phyloP scores from a whole-genome alignment of 2,888 invertebrate species.

The Petrolisthes cinctipes region DNA sequence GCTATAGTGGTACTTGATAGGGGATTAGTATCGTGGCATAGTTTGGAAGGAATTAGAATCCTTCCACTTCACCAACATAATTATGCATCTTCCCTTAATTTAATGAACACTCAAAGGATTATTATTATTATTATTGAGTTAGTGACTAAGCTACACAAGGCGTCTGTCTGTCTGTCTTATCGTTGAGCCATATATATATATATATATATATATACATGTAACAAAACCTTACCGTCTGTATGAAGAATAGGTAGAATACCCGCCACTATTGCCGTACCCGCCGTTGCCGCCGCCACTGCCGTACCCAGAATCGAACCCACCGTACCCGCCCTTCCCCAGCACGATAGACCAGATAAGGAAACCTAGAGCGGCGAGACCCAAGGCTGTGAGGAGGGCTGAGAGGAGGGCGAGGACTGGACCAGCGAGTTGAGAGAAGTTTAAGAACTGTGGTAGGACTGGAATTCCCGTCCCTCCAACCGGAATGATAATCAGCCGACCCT shows the following conservation, averaged over 20 bases:
- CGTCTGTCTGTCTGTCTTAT: too few species aligned
- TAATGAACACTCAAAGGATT: too few species aligned
- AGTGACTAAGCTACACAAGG: too few species aligned
- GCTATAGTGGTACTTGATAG: too few species aligned
- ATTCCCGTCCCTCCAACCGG: slow-evolving; percentile 14
- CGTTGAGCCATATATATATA: too few species aligned
- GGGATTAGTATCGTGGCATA: too few species aligned
- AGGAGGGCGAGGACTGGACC: slow-evolving; percentile 18
- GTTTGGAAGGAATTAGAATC: too few species aligned
- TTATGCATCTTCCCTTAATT: too few species aligned
- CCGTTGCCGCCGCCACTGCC: slow-evolving; percentile 42
- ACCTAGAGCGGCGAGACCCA: slow-evolving; percentile 54
- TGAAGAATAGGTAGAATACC: slow-evolving; percentile 58
- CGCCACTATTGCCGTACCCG: slow-evolving; percentile 40
- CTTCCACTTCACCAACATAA: too few species aligned
- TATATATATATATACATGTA: too few species aligned
- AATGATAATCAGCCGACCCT: slow-evolving; percentile 49
- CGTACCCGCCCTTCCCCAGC: slow-evolving; percentile 25
- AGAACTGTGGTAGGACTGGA: neutral
- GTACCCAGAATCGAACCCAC: slow-evolving; percentile 34
- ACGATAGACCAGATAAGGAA: slow-evolving; percentile 48
- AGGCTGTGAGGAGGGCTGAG: slow-evolving; percentile 38
- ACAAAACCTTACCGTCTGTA: slow-evolving; percentile 62
- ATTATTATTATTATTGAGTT: too few species aligned
- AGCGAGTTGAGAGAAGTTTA: slow-evolving; percentile 40